Base-by-base conservation (phyloP, 2,113 vertebrate species). In the Lathamus discolor region DNA sequence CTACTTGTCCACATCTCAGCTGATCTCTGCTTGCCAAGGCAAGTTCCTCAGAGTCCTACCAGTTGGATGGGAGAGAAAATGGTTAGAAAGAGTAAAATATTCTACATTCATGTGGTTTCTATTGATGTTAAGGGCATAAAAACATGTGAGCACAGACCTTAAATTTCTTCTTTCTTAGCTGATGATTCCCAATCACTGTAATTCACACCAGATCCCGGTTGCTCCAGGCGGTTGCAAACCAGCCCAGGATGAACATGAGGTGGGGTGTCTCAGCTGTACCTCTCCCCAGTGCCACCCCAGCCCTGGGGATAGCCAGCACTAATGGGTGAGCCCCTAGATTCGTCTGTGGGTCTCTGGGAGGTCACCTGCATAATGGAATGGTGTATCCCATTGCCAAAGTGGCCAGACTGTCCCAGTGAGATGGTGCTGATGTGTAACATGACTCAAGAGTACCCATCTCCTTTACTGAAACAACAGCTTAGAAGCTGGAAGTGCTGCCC, bases 251-350 rank as follows among this genome's bases (percentile, higher is more conserved):
- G 75, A n/a, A 37, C 17, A 0, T 27, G 6, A 37, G 59, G 48
- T 8, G 6, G 37, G 19, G 4, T 0, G 0, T 48, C 73, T 51
- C 13, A 35, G 64, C 43, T 3, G 1, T 25, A 27, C 25, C 44
- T 44, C 52, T 70, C 4, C 23, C 41, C 28, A 1, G 0, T 25
- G 52, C 52, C 13, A 31, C 27, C 7, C 33, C 16, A 18, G 35
- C 43, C 4, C 0, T 61, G 54, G 44, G 33, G 83, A 14, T 0
- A 25, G 41, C 1, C 5, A n/a, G 44, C 64, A 37, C 44, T 6
- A 8, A 3, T 2, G 6, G 43, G 31, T 1, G 28, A 88, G 41
- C 33, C 27, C 10, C 14, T 35, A 3, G 19, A 2, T 2, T 1
- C 1, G 0, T 9, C 13, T 31, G 18, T 31, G 18, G 37, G 63